phyloP scores from a whole-genome alignment of 1,140 invertebrate genomes.

The Mycetomoellerius zeteki region DNA sequence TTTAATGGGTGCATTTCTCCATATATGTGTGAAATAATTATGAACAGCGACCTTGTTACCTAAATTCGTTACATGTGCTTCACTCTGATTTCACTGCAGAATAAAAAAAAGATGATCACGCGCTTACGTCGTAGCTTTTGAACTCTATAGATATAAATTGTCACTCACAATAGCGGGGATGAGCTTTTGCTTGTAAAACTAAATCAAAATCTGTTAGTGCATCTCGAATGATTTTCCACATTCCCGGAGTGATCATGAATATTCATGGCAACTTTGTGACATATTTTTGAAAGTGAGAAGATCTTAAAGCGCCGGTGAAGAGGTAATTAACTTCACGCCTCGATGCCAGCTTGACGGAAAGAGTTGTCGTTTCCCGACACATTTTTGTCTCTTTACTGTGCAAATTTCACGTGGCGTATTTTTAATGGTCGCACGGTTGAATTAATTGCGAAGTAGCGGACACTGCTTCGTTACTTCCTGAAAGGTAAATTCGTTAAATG shows the following conservation, averaged over 20 bases:
- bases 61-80: slow-evolving; percentile 7
- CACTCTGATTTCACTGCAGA: neutral
- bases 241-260: slow-evolving; percentile 40
- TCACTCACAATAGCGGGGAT: neutral
- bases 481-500: slow-evolving; percentile 76
- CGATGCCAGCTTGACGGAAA: slow-evolving; percentile 8
- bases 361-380: slow-evolving; percentile 31
- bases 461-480: slow-evolving; percentile 70
- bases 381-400: slow-evolving; percentile 71
- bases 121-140: neutral
- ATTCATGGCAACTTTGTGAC: slow-evolving; percentile 40
- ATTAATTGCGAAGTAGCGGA: slow-evolving; percentile 71
- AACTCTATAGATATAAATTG: neutral
- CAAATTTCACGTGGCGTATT: slow-evolving; percentile 69
- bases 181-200: slow-evolving; percentile 27
- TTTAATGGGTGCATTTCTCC: slow-evolving; percentile 39
- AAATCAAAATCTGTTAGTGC: slow-evolving; percentile 47
- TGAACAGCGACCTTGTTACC: slow-evolving; percentile 4
- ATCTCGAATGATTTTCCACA: slow-evolving; percentile 47
- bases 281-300: slow-evolving; percentile 42
- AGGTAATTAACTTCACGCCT: slow-evolving; percentile 54
- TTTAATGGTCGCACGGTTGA: slow-evolving; percentile 71
- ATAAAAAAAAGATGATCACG: neutral
- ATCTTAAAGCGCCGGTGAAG: slow-evolving; percentile 35
- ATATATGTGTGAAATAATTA: slow-evolving; percentile 31